phyloP scores from a whole-genome alignment of 1,140 invertebrate genomes.

The Lordiphosa stackelbergi region DNA sequence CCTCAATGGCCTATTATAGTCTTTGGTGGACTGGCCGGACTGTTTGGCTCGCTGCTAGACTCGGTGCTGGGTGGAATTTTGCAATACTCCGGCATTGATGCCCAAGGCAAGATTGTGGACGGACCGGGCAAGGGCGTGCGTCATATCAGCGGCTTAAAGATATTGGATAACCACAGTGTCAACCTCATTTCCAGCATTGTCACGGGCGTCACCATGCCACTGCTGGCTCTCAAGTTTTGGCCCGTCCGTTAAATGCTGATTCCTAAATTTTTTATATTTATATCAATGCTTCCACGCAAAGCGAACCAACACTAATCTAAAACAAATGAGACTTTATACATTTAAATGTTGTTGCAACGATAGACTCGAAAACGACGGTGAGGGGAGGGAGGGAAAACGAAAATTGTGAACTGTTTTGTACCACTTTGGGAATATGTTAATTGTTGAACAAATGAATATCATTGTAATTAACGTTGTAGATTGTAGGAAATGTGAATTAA shows the following conservation, averaged over 20 bases:
- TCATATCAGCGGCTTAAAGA: slow-evolving; percentile 86
- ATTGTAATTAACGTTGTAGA: too few species aligned
- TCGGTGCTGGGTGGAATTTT: slow-evolving; percentile 90
- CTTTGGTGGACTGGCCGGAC: slow-evolving; percentile 84
- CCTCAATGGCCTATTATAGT: slow-evolving; percentile 90
- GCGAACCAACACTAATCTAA: slow-evolving; percentile 26
- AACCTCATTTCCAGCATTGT: slow-evolving; percentile 90
- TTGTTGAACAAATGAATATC: too few species aligned
- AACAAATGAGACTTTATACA: slow-evolving; percentile 14
- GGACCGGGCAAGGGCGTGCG: slow-evolving; percentile 84
- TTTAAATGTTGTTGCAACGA: slow-evolving; percentile 1
- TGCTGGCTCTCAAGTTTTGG: slow-evolving; percentile 84
- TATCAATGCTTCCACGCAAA: slow-evolving; percentile 45
- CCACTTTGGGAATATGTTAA: too few species aligned
- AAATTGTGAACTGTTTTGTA: too few species aligned
- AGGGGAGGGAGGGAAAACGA: background rate
- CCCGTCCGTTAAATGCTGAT: slow-evolving; percentile 60
- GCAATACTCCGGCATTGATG: slow-evolving; percentile 89
- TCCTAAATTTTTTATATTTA: slow-evolving; percentile 5
- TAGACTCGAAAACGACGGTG: slow-evolving; percentile 7
- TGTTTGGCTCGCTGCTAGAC: slow-evolving; percentile 90
- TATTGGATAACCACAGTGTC: slow-evolving; percentile 94
- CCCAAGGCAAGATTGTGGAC: slow-evolving; percentile 85
- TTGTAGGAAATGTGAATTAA: too few species aligned
- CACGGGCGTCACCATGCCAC: slow-evolving; percentile 85